Evolutionary conservation across 1,140 invertebrate species (phyloP).

Genomic region (Galendromus occidentalis): DNA sequence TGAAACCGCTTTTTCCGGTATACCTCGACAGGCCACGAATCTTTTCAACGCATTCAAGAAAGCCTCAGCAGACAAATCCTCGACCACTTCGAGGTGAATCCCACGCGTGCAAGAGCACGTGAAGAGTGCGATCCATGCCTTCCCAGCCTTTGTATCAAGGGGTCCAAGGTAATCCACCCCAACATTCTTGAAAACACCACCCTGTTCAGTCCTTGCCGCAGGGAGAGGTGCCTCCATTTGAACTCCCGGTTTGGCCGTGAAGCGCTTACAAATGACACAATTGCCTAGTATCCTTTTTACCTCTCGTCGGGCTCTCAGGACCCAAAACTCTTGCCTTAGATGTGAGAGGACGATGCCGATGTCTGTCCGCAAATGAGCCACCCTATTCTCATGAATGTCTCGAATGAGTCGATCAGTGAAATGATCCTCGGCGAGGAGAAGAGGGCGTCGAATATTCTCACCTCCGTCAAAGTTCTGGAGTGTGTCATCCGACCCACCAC

Average conservation of each 20-base stretch:
- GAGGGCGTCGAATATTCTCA: neutral
- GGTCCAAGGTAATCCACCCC: slow-evolving; percentile 29
- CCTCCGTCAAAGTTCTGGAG: neutral
- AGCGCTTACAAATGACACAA: slow-evolving; percentile 1
- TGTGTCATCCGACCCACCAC: too few species aligned
- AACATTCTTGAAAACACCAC: slow-evolving; percentile 21
- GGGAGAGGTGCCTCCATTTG: slow-evolving; percentile 18
- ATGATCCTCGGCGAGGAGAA: slow-evolving; percentile 7
- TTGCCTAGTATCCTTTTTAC: neutral
- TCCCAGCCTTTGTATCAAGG: slow-evolving; percentile 25
- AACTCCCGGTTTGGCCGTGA: neutral
- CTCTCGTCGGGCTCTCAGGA: neutral
- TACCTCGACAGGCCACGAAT: slow-evolving; percentile 25
- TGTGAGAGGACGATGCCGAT: neutral
- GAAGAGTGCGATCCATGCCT: slow-evolving; percentile 29
- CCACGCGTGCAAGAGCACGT: slow-evolving; percentile 28
- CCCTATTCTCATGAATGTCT: neutral
- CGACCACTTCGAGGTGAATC: slow-evolving; percentile 29
- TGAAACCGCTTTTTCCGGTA: slow-evolving; percentile 12
- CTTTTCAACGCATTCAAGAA: slow-evolving; percentile 27
- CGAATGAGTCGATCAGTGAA: neutral
- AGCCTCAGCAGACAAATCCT: slow-evolving; percentile 24
- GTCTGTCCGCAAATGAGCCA: neutral
- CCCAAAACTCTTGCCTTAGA: slow-evolving; percentile 10
- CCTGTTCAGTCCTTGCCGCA: slow-evolving; percentile 19